Evolutionary conservation across 2,797 vertebrate genomes (phyloP).

Genomic region (Esox masquinongy): DNA sequence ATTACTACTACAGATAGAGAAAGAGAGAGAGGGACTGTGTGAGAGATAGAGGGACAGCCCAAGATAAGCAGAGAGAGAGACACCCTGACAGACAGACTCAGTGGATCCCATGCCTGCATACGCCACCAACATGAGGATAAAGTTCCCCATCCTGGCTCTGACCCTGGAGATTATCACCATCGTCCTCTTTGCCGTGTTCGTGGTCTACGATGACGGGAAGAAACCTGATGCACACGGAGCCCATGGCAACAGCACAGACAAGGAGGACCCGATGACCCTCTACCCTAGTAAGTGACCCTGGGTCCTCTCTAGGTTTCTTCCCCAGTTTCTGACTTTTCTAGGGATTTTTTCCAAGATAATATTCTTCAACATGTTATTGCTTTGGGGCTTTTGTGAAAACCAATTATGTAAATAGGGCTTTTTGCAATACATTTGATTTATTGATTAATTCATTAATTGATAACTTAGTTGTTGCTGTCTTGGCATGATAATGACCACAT

Average conservation of each 20-base stretch:
- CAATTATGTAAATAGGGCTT: too few relatives aligned
- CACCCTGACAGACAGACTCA: slow-evolving; percentile 21
- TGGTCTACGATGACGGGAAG: slow-evolving; percentile 72
- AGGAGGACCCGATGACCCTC: slow-evolving; percentile 53
- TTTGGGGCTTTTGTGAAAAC: too few relatives aligned
- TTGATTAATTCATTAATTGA: too few relatives aligned
- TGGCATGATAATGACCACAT: not conserved
- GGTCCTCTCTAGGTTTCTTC: too few relatives aligned
- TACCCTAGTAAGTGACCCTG: slow-evolving; percentile 86
- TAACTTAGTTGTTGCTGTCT: not conserved
- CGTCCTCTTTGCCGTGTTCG: slow-evolving; percentile 83
- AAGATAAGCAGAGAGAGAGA: slow-evolving; percentile 19
- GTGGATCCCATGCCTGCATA: slow-evolving; percentile 70
- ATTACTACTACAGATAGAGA: slow-evolving; percentile 53
- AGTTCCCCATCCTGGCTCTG: slow-evolving; percentile 85
- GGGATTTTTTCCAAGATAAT: too few relatives aligned
- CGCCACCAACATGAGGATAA: slow-evolving; percentile 88
- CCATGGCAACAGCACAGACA: slow-evolving; percentile 24
- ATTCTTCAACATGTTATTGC: too few relatives aligned
- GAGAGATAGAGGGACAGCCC: slow-evolving; percentile 7
- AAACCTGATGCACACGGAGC: slow-evolving; percentile 31
- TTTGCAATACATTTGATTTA: too few relatives aligned
- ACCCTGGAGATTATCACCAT: slow-evolving; percentile 83
- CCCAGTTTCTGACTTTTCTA: too few relatives aligned
- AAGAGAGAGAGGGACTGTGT: slow-evolving; percentile 18